Evolutionary conservation across 2,888 invertebrate species (phyloP).

Genomic region (Torymus auratus): DNA sequence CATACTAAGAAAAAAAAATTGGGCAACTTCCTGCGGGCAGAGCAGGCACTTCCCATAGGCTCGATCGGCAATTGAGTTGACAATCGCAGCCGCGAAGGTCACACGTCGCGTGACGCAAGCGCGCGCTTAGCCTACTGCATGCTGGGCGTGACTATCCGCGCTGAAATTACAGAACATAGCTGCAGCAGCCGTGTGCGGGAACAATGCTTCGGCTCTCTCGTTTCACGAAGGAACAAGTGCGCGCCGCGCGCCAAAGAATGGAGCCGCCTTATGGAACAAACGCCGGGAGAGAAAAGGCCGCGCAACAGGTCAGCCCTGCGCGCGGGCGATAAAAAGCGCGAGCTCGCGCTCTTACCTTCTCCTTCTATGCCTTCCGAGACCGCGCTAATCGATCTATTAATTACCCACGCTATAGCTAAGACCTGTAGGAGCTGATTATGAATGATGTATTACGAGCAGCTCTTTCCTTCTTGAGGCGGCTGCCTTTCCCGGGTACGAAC

Average conservation of each 20-base stretch:
- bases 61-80: slow-evolving; percentile 3
- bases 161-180: slow-evolving; percentile 42
- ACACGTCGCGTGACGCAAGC: not conserved
- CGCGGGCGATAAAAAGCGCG: not conserved
- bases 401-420: not conserved
- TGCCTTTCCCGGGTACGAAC: too few relatives aligned
- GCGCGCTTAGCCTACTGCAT: too few relatives aligned
- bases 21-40: too few relatives aligned
- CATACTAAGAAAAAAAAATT: too few relatives aligned
- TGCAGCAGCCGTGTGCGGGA: not conserved
- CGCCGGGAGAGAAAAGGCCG: slow-evolving; percentile 5
- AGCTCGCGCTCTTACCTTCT: not conserved
- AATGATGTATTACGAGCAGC: too few relatives aligned
- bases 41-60: too few relatives aligned
- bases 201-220: slow-evolving; percentile 38
- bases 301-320: slow-evolving; percentile 42
- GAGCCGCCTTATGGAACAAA: not conserved
- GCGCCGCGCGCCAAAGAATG: slow-evolving; percentile 18
- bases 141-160: slow-evolving; percentile 18
- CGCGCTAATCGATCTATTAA: slow-evolving; percentile 50
- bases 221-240: slow-evolving; percentile 39
- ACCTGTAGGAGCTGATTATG: too few relatives aligned
- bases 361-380: not conserved
- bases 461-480: too few relatives aligned
- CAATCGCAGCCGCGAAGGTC: slow-evolving; percentile 22